Percentiles rank a stretch among this genome's conserved stretches.
These are phyloP conservation scores for Gandaritis pyraliata DNA, from an alignment of 2,888 invertebrate genomes.

Conservation along the genomic window DNA sequence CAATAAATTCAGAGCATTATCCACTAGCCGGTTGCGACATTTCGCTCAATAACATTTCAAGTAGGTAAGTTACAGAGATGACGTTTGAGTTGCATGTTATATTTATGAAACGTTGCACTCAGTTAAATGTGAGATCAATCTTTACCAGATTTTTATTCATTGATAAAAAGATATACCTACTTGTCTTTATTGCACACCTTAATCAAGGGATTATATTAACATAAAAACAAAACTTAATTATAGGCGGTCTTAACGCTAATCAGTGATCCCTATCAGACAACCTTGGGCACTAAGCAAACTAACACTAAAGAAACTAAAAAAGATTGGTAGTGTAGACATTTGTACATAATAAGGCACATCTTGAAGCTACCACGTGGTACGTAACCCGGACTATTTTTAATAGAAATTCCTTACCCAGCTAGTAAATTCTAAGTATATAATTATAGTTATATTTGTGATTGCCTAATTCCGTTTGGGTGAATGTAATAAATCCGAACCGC, in stretches of 20 bases:
- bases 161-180: too few species aligned
- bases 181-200: too few species aligned
- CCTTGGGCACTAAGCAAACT: too few species aligned
- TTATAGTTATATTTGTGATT: slow-evolving; percentile 50
- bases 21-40: background rate
- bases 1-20: slow-evolving; percentile 14
- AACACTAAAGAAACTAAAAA: background rate
- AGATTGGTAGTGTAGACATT: background rate
- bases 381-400: slow-evolving; percentile 2
- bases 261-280: too few species aligned
- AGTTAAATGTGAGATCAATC: too few species aligned
- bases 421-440: slow-evolving; percentile 14
- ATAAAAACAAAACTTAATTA: too few species aligned
- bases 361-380: background rate
- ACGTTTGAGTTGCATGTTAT: too few species aligned
- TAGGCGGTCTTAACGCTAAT: too few species aligned
- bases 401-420: slow-evolving; percentile 6
- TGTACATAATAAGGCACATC: slow-evolving; percentile 1
- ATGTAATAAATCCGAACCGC: slow-evolving; percentile 77
- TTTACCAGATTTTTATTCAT: too few species aligned
- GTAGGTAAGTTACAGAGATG: too few species aligned
- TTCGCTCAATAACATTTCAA: background rate
- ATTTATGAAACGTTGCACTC: too few species aligned
- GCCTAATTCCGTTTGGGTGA: slow-evolving; percentile 72
- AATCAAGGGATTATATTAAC: too few species aligned